Evolutionary conservation across 37 sponge, comb jelly and placozoan species (phyloP).

Genomic region (Cliona cf. orientalis): DNA sequence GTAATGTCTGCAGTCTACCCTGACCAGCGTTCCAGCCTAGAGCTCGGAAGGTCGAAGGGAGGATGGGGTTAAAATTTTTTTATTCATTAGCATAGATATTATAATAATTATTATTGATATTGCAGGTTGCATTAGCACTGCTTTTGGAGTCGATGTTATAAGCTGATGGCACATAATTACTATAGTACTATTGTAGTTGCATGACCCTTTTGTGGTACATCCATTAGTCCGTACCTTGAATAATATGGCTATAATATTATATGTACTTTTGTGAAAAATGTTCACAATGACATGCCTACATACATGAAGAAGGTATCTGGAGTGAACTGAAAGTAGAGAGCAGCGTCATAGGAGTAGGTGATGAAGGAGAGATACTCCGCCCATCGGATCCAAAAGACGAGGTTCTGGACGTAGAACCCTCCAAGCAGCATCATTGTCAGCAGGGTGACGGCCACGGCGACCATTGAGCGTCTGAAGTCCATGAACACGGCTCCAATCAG

Average conservation of each 20-base stretch:
- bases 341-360: constrained; percentile 54
- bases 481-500: constrained; percentile 63
- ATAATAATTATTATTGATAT: too few species aligned
- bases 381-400: constrained; percentile 71
- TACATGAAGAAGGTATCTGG: constrained; percentile 23
- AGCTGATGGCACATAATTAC: too few species aligned
- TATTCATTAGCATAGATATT: too few species aligned
- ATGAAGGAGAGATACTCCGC: constrained; percentile 64
- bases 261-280: too few species aligned
- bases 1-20: too few species aligned
- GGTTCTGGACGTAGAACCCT: constrained; percentile 68
- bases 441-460: constrained; percentile 38
- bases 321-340: constrained; percentile 53
- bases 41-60: too few species aligned
- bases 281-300: not conserved
- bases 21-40: too few species aligned
- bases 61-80: too few species aligned
- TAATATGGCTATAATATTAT: not conserved
- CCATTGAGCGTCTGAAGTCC: constrained; percentile 25
- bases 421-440: constrained; percentile 71
- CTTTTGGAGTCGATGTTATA: too few species aligned
- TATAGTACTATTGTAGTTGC: too few species aligned
- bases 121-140: too few species aligned
- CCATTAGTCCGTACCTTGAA: not conserved
- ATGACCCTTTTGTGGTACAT: too few species aligned